These are phyloP conservation scores for Australoheros scitulus DNA, from an alignment of 2,113 vertebrate species.

Conservation along the genomic window DNA sequence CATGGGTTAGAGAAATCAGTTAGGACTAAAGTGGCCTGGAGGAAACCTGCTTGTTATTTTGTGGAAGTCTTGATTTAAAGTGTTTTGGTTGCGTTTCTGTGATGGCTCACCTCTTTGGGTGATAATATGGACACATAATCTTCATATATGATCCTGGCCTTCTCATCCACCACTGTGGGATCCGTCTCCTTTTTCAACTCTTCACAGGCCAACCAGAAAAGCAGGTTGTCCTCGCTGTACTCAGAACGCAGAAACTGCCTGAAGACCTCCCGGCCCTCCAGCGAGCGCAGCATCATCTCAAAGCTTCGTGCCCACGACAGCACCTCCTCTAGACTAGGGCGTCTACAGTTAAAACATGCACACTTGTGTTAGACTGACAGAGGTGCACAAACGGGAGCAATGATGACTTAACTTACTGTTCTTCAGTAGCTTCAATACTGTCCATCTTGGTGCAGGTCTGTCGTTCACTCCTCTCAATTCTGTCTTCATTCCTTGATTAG, in stretches of 20 bases:
- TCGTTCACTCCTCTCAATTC: slow-evolving; percentile 75
- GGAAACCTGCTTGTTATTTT: neutral
- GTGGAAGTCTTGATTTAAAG: neutral
- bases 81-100: neutral
- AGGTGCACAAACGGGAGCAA: neutral
- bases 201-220: slow-evolving; percentile 98
- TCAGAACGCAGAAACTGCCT: slow-evolving; percentile 95
- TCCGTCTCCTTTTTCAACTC: slow-evolving; percentile 93
- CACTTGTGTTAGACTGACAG: neutral
- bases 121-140: slow-evolving; percentile 99
- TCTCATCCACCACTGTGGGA: slow-evolving; percentile 88
- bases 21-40: neutral
- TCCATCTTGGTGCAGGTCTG: slow-evolving; percentile 83
- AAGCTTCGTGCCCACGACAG: slow-evolving; percentile 97
- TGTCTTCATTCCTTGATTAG: slow-evolving; percentile 78
- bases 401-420: slow-evolving; percentile 72
- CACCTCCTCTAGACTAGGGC: slow-evolving; percentile 90
- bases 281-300: slow-evolving; percentile 95
- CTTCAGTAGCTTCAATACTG: slow-evolving; percentile 81
- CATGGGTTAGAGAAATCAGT: neutral
- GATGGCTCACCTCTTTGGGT: slow-evolving; percentile 89
- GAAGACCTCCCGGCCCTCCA: slow-evolving; percentile 93
- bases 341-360: slow-evolving; percentile 57
- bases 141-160: slow-evolving; percentile 95
- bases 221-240: slow-evolving; percentile 98